Base-by-base conservation (phyloP, 2,113 vertebrate species). In the Tyrannus savana region DNA sequence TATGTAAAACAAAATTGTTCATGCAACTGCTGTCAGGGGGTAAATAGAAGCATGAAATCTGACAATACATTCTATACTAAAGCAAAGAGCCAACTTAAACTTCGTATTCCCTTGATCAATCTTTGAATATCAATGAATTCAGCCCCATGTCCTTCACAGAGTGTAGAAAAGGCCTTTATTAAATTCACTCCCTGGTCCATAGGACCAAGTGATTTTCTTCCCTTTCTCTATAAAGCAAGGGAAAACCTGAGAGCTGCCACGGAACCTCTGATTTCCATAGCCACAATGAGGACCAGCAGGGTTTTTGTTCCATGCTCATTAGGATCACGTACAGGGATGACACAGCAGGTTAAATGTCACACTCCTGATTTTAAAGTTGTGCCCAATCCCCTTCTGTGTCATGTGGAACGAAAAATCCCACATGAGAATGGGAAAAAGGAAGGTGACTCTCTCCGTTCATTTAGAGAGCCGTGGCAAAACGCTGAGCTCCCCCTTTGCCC, bases 291-390 rank as follows among this genome's bases (percentile, higher is more conserved):
- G 71, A 83, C 21, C 56, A 73, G 74, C 53, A 64, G 66, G 60
- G 84, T 53, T 75, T 53, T 72, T 79, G 12, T 12, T 87, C 83
- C 62, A 28, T 37, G 58, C 46, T 89, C 14, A 22, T 78, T 64
- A 78, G 56, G 62, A 78, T 52, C 0, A 0, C 15, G 37, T 21
- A n/a, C 22, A 14, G 59, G 59, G 63, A 72, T 59, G 69, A 59
- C 93, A 74, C 66, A 87, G 87, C 79, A 63, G 85, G 72, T 84
- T 86, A 88, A 95, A 87, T 49, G 73, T 46, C 76, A 35, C 37
- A 60, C 39, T 79, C 33, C 21, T 24, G 47, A 56, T 83, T 96
- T 84, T 50, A 30, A 80, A 83, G 33, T 22, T 42, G 68, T 47
- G 63, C 31, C 13, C 3, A 84, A 95, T 71, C 68, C 44, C 59